Conservation (phyloP, 2,797 vertebrate species). For the Picus viridis region DNA sequence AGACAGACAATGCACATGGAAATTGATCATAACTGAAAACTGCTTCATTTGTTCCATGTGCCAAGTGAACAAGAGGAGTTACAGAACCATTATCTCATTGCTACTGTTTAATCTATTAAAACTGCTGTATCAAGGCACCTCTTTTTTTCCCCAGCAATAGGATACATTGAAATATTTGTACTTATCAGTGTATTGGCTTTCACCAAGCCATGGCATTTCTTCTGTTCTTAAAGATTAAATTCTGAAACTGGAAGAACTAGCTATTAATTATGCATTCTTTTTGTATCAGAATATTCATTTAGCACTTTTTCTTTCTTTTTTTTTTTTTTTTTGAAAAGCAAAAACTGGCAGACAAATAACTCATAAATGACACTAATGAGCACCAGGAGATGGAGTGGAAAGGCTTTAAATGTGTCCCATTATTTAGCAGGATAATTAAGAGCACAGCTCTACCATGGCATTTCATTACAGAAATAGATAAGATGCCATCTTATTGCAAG, state of each 20-base stretch:
- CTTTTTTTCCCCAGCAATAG: neutral
- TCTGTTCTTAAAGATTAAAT: conserved; percentile 7
- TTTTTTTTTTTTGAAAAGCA: conserved; percentile 60
- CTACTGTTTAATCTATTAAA: conserved; percentile 5
- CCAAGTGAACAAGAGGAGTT: conserved; percentile 1
- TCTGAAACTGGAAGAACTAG: conserved; percentile 21
- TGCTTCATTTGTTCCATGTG: neutral
- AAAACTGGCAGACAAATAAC: conserved; percentile 76
- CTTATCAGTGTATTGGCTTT: neutral
- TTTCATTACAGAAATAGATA: conserved; percentile 79
- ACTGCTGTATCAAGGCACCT: neutral
- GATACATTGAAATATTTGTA: neutral
- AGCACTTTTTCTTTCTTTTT: neutral
- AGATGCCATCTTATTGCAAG: conserved; percentile 70
- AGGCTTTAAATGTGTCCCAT: conserved; percentile 80
- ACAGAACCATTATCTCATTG: neutral
- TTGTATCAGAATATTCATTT: conserved; percentile 65
- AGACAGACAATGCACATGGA: neutral
- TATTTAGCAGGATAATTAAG: conserved; percentile 83
- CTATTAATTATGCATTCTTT: conserved; percentile 64
- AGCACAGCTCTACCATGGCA: conserved; percentile 72
- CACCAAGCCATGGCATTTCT: neutral
- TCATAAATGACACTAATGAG: conserved; percentile 81
- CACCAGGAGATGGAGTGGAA: conserved; percentile 79
- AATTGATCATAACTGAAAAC: neutral